A percentile compares a stretch with the other conserved stretches of the same genome.
These are phyloP conservation scores for Perodicticus potto DNA, from an alignment of 2,797 vertebrate genomes.

Conservation along the genomic window DNA sequence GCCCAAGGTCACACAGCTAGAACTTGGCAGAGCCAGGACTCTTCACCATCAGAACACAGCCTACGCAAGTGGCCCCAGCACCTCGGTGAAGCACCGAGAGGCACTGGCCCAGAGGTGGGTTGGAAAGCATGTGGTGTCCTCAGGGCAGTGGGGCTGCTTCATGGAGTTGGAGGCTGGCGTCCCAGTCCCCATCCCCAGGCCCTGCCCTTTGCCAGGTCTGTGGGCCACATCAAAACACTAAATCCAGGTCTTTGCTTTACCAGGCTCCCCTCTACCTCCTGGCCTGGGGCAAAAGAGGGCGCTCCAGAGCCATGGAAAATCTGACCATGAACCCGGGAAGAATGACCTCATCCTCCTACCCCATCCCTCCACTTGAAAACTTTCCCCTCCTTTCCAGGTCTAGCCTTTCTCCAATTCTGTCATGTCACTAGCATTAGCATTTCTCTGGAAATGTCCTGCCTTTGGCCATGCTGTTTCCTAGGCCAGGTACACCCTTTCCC, in stretches of 20 bases:
- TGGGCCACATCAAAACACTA: neutral
- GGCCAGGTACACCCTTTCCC: neutral
- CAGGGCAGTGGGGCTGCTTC: too few species aligned
- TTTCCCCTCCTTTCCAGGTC: neutral
- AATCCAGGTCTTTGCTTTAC: neutral
- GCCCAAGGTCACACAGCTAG: neutral
- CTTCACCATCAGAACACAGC: fast-evolving
- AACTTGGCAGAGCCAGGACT: neutral
- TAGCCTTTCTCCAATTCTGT: neutral
- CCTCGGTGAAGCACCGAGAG: neutral
- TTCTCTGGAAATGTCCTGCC: neutral
- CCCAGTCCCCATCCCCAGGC: neutral
- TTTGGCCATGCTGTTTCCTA: slow-evolving; percentile 4
- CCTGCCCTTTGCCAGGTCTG: too few species aligned
- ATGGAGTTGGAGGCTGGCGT: neutral
- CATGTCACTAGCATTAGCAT: neutral
- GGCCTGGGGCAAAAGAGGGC: slow-evolving; percentile 12
- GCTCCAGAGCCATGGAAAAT: neutral
- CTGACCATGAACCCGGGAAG: neutral
- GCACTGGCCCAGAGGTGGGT: fast-evolving
- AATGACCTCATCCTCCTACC: neutral
- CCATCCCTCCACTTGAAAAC: too few species aligned
- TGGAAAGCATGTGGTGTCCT: neutral
- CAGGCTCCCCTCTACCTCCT: neutral
- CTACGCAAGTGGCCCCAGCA: fast-evolving